Conservation (phyloP, 1,140 invertebrate species). For the Danaus melanippus region DNA sequence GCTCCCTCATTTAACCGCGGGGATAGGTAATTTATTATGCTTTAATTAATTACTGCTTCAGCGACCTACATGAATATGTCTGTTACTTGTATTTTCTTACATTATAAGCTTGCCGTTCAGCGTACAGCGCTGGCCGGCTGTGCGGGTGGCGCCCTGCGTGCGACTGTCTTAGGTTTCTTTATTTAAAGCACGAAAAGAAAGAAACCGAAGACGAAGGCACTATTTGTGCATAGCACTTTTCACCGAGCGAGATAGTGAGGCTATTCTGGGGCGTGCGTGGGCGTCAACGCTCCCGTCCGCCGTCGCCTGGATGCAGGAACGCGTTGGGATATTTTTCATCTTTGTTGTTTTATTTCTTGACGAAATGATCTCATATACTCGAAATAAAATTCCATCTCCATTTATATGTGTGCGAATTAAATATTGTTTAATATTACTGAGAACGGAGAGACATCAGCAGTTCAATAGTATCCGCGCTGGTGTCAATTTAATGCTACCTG, state of each 20-base stretch:
- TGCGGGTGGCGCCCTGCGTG: conserved; percentile 25
- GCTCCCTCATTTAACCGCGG: too few species aligned
- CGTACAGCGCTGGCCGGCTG: conserved; percentile 8
- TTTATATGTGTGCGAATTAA: too few species aligned
- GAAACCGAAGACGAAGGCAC: conserved; percentile 31
- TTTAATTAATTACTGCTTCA: conserved; percentile 5
- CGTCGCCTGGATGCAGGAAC: conserved; percentile 30
- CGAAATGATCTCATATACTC: conserved; percentile 36
- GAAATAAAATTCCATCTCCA: not conserved
- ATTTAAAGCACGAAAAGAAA: conserved; percentile 25
- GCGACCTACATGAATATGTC: conserved; percentile 17
- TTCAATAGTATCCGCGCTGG: too few species aligned
- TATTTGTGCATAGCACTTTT: conserved; percentile 62
- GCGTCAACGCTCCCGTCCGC: conserved; percentile 17
- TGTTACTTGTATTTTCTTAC: not conserved
- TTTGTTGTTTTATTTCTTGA: conserved; percentile 36
- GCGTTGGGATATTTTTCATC: conserved; percentile 30
- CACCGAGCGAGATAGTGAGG: conserved; percentile 50
- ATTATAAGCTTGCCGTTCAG: conserved; percentile 2
- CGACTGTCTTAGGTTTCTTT: conserved; percentile 41
- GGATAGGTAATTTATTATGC: too few species aligned
- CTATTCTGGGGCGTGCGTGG: conserved; percentile 61
- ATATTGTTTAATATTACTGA: too few species aligned
- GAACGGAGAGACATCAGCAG: too few species aligned
- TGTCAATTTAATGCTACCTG: too few species aligned